These are phyloP conservation scores for Hyles euphorbiae DNA, from an alignment of 1,140 invertebrate species.

Conservation along the genomic window DNA sequence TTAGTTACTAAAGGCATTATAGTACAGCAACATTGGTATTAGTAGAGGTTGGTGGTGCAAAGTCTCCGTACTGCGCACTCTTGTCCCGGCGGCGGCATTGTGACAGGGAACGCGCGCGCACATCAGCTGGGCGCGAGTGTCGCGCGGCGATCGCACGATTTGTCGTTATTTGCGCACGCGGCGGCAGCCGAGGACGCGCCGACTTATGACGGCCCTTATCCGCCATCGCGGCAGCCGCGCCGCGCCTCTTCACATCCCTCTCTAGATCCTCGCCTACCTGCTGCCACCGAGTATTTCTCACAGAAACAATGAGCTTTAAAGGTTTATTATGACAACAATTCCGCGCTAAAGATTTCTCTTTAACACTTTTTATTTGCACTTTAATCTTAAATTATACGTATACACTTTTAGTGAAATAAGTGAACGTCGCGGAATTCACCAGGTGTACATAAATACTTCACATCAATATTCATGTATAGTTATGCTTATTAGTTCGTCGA, in stretches of 20 bases:
- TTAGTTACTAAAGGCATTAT: too few species aligned
- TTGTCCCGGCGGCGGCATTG: constrained; percentile 44
- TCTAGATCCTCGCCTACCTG: constrained; percentile 45
- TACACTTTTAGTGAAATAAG: too few species aligned
- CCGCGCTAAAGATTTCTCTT: constrained; percentile 12
- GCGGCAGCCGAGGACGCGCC: constrained; percentile 22
- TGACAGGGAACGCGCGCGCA: constrained; percentile 25
- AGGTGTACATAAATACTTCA: too few species aligned
- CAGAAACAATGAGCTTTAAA: constrained; percentile 67
- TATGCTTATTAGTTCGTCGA: too few species aligned
- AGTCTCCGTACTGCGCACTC: too few species aligned
- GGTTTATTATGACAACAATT: constrained; percentile 47
- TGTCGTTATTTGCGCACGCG: constrained; percentile 59
- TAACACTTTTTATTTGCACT: too few species aligned
- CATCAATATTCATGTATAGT: too few species aligned
- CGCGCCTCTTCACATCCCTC: constrained; percentile 48
- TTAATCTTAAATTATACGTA: too few species aligned
- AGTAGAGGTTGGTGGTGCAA: too few species aligned
- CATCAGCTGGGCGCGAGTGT: constrained; percentile 17
- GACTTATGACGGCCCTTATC: constrained; percentile 69
- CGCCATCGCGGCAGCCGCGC: constrained; percentile 50
- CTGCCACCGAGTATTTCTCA: constrained; percentile 53
- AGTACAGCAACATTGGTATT: too few species aligned
- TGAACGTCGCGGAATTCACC: too few species aligned
- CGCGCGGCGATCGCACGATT: constrained; percentile 52